Conservation (phyloP, 2,113 vertebrate species). For the Panurus biarmicus region DNA sequence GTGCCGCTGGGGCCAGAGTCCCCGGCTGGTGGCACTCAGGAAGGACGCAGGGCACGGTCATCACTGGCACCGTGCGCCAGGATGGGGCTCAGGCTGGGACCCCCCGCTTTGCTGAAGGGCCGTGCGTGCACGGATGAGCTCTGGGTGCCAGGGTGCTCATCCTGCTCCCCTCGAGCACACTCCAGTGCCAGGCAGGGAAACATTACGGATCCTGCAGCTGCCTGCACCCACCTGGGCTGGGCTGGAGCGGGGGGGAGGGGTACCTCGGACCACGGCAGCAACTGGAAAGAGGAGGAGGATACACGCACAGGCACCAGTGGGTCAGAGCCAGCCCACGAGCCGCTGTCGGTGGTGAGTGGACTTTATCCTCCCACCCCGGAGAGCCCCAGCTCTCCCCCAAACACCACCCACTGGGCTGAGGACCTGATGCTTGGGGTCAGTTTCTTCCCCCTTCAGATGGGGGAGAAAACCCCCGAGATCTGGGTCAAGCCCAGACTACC, state of each 20-base stretch:
- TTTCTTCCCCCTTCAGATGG: neutral
- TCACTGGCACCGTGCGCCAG: accelerated
- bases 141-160: neutral
- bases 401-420: neutral
- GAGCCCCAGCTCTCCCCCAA: neutral
- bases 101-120: neutral
- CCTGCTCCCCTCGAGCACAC: neutral
- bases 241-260: neutral
- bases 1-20: neutral
- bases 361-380: accelerated
- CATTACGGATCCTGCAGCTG: neutral
- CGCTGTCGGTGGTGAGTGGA: neutral
- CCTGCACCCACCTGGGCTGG: neutral
- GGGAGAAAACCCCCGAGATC: neutral
- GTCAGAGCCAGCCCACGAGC: neutral
- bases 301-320: neutral
- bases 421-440: neutral
- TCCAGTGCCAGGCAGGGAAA: neutral
- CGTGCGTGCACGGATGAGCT: accelerated
- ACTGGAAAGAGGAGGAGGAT: neutral
- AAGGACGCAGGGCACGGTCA: accelerated
- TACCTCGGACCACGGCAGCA: neutral
- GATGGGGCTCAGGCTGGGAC: neutral
- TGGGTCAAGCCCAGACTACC: neutral
- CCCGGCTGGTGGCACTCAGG: accelerated